Evolutionary conservation across 2,797 vertebrate genomes (phyloP).

Genomic region (Pteropus rufus): DNA sequence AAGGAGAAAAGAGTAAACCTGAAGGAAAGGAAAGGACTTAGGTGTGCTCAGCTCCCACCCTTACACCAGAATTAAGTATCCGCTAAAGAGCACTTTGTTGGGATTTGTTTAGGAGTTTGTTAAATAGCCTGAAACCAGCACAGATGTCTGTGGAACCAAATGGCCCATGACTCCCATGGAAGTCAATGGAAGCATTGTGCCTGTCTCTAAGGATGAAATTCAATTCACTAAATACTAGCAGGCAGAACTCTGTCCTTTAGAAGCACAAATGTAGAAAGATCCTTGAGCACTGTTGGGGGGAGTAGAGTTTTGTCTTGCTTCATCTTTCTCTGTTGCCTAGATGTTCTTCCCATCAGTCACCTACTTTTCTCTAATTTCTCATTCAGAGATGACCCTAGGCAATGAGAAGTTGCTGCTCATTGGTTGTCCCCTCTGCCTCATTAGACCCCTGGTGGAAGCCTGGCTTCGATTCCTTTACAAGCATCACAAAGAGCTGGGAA

Average conservation of each 20-base stretch:
- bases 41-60: conserved; percentile 7
- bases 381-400: background rate
- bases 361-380: background rate
- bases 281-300: background rate
- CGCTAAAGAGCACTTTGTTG: conserved; percentile 56
- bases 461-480: background rate
- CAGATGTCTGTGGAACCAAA: conserved; percentile 59
- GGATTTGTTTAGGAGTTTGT: conserved; percentile 66
- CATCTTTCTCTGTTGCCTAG: background rate
- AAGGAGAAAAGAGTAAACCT: conserved; percentile 53
- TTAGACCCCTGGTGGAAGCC: conserved; percentile 1
- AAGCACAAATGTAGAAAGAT: background rate
- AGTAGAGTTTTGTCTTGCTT: background rate
- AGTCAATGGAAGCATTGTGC: conserved; percentile 11
- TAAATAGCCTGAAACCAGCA: conserved; percentile 62
- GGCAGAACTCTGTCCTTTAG: conserved; percentile 33
- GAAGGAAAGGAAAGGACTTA: background rate
- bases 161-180: conserved; percentile 43
- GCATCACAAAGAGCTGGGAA: background rate
- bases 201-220: conserved; percentile 43
- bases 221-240: conserved; percentile 1
- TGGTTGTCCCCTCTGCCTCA: background rate
- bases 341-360: background rate
- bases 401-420: background rate
- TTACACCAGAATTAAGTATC: conserved; percentile 13